Evolutionary conservation across 2,888 invertebrate genomes (phyloP).

Genomic region (Drosophila buzzatii): DNA sequence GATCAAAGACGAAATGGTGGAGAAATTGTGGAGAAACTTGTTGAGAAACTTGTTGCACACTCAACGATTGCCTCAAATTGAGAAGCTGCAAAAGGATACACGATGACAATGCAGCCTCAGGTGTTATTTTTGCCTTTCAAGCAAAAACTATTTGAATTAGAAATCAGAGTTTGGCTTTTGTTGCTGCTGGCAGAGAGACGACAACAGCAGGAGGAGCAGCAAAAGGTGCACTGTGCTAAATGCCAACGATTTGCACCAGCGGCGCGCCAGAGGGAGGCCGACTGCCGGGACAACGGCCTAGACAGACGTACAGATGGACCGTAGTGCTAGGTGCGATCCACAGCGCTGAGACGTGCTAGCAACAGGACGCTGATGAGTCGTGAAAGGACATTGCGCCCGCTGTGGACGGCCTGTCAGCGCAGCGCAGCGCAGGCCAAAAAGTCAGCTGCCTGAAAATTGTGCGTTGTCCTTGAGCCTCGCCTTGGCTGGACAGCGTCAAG

Average conservation of each 20-base stretch:
- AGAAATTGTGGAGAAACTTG: conserved; percentile 47
- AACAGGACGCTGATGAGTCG: conserved; percentile 69
- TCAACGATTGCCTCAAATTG: conserved; percentile 48
- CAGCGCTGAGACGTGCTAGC: conserved; percentile 42
- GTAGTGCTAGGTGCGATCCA: conserved; percentile 43
- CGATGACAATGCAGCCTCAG: conserved; percentile 32
- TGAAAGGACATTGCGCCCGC: conserved; percentile 72
- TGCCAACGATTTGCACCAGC: conserved; percentile 75
- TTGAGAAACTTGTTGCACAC: conserved; percentile 18
- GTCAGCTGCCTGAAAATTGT: conserved; percentile 29
- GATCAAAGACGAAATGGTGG: conserved; percentile 54
- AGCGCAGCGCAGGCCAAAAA: conserved; percentile 58
- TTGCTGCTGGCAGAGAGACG: conserved; percentile 29
- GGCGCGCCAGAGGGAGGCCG: conserved; percentile 65
- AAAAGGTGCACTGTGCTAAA: conserved; percentile 58
- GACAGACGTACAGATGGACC: background rate
- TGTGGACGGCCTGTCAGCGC: conserved; percentile 60
- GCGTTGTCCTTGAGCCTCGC: background rate
- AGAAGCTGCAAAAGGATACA: background rate
- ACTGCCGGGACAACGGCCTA: background rate
- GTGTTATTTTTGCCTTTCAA: conserved; percentile 35
- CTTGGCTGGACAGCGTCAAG: conserved; percentile 4
- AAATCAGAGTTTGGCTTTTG: conserved; percentile 42
- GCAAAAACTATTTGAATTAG: conserved; percentile 28
- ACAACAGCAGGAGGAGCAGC: conserved; percentile 34